Base-by-base conservation (phyloP, 2,113 vertebrate species). In the Petaurus breviceps region DNA sequence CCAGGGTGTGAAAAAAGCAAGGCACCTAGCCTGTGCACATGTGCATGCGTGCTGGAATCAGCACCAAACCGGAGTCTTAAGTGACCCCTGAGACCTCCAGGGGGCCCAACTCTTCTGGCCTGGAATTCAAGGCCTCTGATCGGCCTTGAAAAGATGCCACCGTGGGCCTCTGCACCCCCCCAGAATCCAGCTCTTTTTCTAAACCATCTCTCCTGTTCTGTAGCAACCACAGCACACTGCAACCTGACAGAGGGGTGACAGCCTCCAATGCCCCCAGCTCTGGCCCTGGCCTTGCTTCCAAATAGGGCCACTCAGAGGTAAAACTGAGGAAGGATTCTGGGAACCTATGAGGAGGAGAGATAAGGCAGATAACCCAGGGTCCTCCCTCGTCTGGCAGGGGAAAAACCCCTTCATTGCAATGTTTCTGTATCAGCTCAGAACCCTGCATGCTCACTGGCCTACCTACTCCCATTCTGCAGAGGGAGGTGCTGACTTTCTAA, bases 1-100 rank as follows among this genome's bases (percentile, higher is more conserved):
- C 9, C 90, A 90, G 25, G 49, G 89, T 4, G 51, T 98, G 77
- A 97, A 93, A 53, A 53, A 10, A 90, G 31, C 46, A 24, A 90
- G n/a, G 24, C 31, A 49, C 19, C 84, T 7, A 93, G 46, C 6
- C 52, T 92, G 43, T 89, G 5, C 89, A 93, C 84, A 8, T 8
- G 49, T 25, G 9, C 51, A 23, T 24, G 53, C 23, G 7, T 24
- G 53, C 2, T 43, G 37, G n/a, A 84, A 84, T 43, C 19, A 3
- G 16, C 14, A 7, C n/a, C 8, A n/a, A 14, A 23, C 19, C 19
- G 2, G n/a, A n/a, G 68, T 84, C 68, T 84, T 23, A 84, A 84
- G 37, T 43, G 37, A 84, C 16, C 19, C 4, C 19, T 84, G 68
- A 23, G 57, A 14, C 31, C 31, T 10, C 26, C 55, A 28, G 1